Base-by-base conservation (phyloP, 1,140 invertebrate genomes). In the Heliconius congener region DNA sequence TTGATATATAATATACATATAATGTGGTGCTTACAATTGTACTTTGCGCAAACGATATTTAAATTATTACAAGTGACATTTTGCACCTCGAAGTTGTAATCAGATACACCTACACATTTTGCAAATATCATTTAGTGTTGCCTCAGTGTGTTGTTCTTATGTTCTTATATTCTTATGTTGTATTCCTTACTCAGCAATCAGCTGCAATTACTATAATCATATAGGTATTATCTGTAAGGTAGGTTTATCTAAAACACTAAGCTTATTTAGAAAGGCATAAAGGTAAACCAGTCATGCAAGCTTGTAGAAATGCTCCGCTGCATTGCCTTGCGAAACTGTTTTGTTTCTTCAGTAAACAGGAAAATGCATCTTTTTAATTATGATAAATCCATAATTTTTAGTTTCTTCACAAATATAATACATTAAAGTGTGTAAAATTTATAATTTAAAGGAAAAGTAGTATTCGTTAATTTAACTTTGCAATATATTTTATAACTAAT, bases 41-140 rank as follows among this genome's bases (percentile, higher is more conserved):
- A 76, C 74, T 23, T 83, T 83, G 73, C 79, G 81, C 81, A 83
- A 83, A 78, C 71, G 46, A 76, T 81, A 80, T 80, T 83, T 70
- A 80, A 78, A 82, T 82, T 71, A 77, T 77, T 82, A 75, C 81
- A 80, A 77, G 72, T 77, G 81, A 82, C 81, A 82, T 82, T 82
- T 80, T 70, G 76, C 73, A 82, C 77, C 72, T 81, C 71, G 50
- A 66, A 76, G 70, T 80, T 37, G 70, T 66, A 66, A 74, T 71
- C 70, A 71, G 74, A 74, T 57, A 77, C 80, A 81, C 80, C 79
- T 39, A 81, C 79, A 60, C 76, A 77, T 70, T 77, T 80, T 57
- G 79, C 75, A 81, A 81, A 27, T 75, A 55, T 52, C 39, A 70
- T 70, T 39, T 77, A 6, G 23, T 37, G 34, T 27, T 30, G 60